phyloP scores from a whole-genome alignment of 1,140 invertebrate genomes.

The Drosophila novamexicana region DNA sequence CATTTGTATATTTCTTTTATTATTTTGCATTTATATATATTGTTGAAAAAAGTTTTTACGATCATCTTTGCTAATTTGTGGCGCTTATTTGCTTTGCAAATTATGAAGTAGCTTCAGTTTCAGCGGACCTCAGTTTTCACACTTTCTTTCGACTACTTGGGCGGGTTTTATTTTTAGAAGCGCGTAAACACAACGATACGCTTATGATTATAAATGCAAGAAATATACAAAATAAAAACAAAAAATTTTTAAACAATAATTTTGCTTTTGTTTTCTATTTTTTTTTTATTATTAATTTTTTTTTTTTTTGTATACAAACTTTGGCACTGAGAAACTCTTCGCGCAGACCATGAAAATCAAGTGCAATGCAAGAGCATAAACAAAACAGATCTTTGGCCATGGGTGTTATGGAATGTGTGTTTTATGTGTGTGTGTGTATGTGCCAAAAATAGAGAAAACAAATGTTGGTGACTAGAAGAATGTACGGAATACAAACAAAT shows the following conservation, averaged over 20 bases:
- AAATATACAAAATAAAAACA: neutral
- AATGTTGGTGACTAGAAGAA: constrained; percentile 11
- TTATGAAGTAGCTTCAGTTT: constrained; percentile 65
- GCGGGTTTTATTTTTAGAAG: constrained; percentile 62
- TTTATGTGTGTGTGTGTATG: neutral
- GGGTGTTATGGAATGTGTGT: constrained; percentile 35
- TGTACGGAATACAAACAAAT: neutral
- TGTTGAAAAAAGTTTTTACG: constrained; percentile 22
- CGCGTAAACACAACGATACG: constrained; percentile 47
- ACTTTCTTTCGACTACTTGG: constrained; percentile 63
- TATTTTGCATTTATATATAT: constrained; percentile 37
- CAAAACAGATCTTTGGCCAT: constrained; percentile 37
- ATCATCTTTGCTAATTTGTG: constrained; percentile 52
- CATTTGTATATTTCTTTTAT: constrained; percentile 17
- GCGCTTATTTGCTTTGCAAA: constrained; percentile 55
- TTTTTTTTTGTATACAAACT: constrained; percentile 28
- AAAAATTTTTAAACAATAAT: constrained; percentile 30
- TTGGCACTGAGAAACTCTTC: constrained; percentile 53
- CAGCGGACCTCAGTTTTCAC: constrained; percentile 70
- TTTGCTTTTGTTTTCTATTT: constrained; percentile 49
- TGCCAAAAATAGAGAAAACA: constrained; percentile 40
- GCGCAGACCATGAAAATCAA: constrained; percentile 60
- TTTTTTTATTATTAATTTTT: neutral
- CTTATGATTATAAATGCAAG: constrained; percentile 49
- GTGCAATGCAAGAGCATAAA: constrained; percentile 56